These are phyloP conservation scores for Argyra leucocephala DNA, from an alignment of 2,888 invertebrate species.

Conservation along the genomic window DNA sequence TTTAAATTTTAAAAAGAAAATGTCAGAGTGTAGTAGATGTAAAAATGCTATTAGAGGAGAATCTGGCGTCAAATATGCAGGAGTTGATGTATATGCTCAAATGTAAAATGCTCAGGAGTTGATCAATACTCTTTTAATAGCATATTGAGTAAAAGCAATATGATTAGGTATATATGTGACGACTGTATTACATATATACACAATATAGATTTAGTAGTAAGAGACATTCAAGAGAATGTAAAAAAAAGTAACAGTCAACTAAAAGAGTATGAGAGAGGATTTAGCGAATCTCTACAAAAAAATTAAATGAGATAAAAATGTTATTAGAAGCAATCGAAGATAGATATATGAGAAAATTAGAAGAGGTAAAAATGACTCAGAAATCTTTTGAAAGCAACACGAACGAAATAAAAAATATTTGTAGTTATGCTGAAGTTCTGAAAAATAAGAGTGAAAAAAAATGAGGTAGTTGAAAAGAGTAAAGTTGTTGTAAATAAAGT, in stretches of 20 bases:
- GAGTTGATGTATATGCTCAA: slow-evolving; percentile 7
- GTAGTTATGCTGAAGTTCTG: too few relatives aligned
- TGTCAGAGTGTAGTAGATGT: background rate
- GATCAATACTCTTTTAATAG: slow-evolving; percentile 1
- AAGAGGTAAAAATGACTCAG: too few relatives aligned
- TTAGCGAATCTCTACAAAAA: too few relatives aligned
- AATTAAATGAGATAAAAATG: too few relatives aligned
- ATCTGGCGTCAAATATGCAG: slow-evolving; percentile 7
- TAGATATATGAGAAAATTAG: too few relatives aligned
- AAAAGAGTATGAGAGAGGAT: slow-evolving; percentile 9
- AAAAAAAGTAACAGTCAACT: background rate
- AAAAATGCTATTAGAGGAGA: slow-evolving; percentile 11
- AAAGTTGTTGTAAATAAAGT: background rate
- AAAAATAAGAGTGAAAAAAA: too few relatives aligned
- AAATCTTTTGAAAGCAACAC: too few relatives aligned
- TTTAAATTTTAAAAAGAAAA: slow-evolving; percentile 9
- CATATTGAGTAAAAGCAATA: background rate
- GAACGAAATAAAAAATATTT: too few relatives aligned
- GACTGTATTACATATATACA: slow-evolving; percentile 14
- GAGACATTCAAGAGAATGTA: background rate
- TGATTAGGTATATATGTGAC: background rate
- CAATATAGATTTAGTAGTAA: slow-evolving; percentile 11
- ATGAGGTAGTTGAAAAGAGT: too few relatives aligned
- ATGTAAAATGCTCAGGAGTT: slow-evolving; percentile 9
- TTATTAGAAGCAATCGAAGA: too few relatives aligned